These are phyloP conservation scores for Leucophora obtusa DNA, from an alignment of 2,888 invertebrate genomes.

Conservation along the genomic window DNA sequence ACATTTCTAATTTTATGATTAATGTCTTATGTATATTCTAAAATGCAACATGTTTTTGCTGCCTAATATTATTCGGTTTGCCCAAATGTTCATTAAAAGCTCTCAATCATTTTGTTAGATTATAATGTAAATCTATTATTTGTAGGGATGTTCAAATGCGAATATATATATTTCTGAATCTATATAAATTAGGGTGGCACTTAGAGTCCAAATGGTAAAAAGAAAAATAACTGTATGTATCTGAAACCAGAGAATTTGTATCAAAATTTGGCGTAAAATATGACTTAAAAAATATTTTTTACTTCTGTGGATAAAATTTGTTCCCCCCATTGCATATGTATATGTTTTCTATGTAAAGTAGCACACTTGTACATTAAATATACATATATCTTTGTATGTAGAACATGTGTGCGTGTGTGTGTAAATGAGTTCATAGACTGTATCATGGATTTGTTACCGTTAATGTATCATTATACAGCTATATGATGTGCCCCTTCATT, in stretches of 20 bases:
- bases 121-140: constrained; percentile 30
- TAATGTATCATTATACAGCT: neutral
- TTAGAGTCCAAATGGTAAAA: no score
- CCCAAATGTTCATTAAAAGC: constrained; percentile 13
- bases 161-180: neutral
- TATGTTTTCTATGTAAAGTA: no score
- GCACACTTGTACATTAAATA: no score
- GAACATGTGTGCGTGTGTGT: neutral
- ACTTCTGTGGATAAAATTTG: no score
- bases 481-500: constrained; percentile 2
- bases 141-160: neutral
- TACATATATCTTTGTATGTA: no score
- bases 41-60: constrained; percentile 6
- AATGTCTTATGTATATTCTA: neutral
- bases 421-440: neutral
- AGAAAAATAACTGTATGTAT: no score
- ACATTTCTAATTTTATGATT: neutral
- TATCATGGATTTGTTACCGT: neutral
- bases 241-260: no score
- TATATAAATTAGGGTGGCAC: neutral
- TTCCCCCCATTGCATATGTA: no score
- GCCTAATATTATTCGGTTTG: neutral
- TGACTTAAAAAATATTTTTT: no score
- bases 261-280: no score
- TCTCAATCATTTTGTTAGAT: constrained; percentile 27